These are phyloP conservation scores for Brachionus calyciflorus DNA, from an alignment of 1,140 invertebrate species.

Conservation along the genomic window DNA sequence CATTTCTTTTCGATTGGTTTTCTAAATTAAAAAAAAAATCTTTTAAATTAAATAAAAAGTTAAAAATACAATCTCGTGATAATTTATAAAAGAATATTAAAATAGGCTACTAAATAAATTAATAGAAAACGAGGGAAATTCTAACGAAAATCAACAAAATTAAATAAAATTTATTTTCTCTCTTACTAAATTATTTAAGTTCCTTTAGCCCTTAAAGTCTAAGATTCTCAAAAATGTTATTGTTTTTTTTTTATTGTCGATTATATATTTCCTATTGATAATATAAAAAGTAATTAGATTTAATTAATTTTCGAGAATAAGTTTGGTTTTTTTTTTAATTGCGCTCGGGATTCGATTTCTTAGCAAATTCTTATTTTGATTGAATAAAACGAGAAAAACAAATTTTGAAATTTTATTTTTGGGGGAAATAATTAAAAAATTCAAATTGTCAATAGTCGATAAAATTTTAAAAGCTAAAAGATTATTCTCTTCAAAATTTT, in stretches of 20 bases:
- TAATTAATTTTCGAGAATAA: background rate
- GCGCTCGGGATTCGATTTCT: background rate
- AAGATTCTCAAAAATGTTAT: slow-evolving; percentile 4
- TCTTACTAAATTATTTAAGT: too few species aligned
- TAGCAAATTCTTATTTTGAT: too few species aligned
- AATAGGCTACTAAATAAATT: too few species aligned
- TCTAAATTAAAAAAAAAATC: background rate
- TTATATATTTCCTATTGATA: background rate
- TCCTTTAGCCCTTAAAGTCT: background rate
- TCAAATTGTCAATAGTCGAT: background rate
- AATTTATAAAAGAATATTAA: slow-evolving; percentile 4
- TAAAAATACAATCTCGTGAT: background rate
- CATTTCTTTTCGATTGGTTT: background rate
- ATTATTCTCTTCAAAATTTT: too few species aligned
- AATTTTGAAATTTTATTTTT: too few species aligned
- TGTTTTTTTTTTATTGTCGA: background rate
- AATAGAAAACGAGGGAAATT: too few species aligned
- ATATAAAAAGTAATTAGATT: slow-evolving; percentile 31
- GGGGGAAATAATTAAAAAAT: background rate
- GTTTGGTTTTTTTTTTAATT: too few species aligned
- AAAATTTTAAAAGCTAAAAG: too few species aligned
- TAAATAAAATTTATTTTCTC: too few species aligned
- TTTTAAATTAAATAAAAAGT: background rate
- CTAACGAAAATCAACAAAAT: too few species aligned
- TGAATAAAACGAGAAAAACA: too few species aligned